A percentile compares a stretch with the other conserved stretches of the same genome.
Conservation (phyloP, 2,888 invertebrate species). For the Melinopterus prodromus region DNA sequence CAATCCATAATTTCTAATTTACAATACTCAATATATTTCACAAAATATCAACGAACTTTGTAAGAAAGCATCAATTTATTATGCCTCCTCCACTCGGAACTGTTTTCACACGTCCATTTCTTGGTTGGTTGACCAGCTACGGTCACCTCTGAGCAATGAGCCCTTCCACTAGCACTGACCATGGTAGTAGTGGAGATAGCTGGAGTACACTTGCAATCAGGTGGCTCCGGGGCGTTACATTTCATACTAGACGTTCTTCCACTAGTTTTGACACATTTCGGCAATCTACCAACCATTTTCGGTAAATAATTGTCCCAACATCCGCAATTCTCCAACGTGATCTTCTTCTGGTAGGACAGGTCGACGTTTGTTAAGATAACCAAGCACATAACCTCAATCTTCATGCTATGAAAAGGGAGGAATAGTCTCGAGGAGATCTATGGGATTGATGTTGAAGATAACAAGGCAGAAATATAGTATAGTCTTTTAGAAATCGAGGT, state of each 20-base stretch:
- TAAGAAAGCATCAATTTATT: background rate
- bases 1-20: too few species aligned
- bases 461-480: too few species aligned
- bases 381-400: background rate
- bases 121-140: constrained; percentile 38
- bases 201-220: constrained; percentile 43
- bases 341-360: background rate
- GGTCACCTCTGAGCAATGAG: constrained; percentile 42
- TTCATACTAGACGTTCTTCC: constrained; percentile 18
- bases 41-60: background rate
- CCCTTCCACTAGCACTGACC: constrained; percentile 41
- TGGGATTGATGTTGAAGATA: too few species aligned
- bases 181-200: constrained; percentile 40
- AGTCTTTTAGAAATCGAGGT: background rate
- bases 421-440: too few species aligned
- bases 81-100: constrained; percentile 27
- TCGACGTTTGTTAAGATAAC: background rate
- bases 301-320: constrained; percentile 31
- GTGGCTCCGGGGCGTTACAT: constrained; percentile 45
- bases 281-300: background rate
- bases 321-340: constrained; percentile 29
- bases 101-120: constrained; percentile 48
- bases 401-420: background rate
- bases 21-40: too few species aligned
- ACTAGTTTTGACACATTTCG: background rate